Percentiles rank a stretch among this genome's conserved stretches.
Evolutionary conservation across 2,797 vertebrate species (phyloP).

Genomic region (Podarcis lilfordi): DNA sequence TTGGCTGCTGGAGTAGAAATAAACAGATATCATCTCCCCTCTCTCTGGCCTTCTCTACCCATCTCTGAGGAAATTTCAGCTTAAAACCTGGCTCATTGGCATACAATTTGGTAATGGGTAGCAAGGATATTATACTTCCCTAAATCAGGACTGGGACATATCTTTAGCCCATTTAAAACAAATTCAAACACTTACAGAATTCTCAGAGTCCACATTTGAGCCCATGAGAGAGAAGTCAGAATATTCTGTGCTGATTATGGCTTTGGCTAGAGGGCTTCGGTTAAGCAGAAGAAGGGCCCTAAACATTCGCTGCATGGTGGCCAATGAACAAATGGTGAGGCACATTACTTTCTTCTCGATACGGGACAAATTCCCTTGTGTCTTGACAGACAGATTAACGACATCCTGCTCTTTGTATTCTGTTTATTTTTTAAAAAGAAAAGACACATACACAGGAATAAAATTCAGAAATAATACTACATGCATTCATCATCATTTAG

Average conservation of each 20-base stretch:
- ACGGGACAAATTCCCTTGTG: conserved; percentile 77
- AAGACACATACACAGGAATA: background rate
- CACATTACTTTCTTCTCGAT: conserved; percentile 77
- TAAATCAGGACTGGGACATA: background rate
- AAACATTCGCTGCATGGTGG: conserved; percentile 80
- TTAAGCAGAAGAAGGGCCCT: conserved; percentile 78
- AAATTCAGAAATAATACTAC: background rate
- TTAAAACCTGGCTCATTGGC: background rate
- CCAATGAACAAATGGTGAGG: conserved; percentile 80
- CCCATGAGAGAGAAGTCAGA: conserved; percentile 75
- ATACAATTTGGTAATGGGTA: too few species aligned
- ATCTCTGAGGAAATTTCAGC: background rate
- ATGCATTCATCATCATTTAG: too few species aligned
- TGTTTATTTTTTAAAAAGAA: conserved; percentile 44
- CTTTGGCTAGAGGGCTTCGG: conserved; percentile 74
- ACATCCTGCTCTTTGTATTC: conserved; percentile 68
- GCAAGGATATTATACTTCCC: too few species aligned
- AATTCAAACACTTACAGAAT: conserved; percentile 66
- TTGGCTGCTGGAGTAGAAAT: background rate
- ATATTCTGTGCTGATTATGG: conserved; percentile 75
- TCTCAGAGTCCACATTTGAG: conserved; percentile 54
- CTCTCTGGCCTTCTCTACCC: background rate
- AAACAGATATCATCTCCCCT: background rate
- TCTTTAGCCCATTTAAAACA: background rate
- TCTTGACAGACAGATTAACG: conserved; percentile 81